These are phyloP conservation scores for Austrofundulus limnaeus DNA, from an alignment of 2,113 vertebrate genomes.

Conservation along the genomic window DNA sequence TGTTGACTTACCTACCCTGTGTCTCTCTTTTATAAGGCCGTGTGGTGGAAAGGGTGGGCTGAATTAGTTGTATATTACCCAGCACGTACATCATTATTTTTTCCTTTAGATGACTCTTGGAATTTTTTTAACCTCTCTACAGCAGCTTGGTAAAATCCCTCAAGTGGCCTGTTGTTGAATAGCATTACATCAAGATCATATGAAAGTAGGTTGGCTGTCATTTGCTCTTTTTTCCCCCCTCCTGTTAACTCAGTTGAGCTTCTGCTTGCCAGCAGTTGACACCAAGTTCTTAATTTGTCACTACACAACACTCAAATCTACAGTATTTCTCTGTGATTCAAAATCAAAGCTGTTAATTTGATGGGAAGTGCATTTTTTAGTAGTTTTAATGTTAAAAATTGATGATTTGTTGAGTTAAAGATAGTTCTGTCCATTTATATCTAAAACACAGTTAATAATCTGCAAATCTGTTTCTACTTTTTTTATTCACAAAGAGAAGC, in stretches of 20 bases:
- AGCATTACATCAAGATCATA: constrained; percentile 6
- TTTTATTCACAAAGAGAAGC: background rate
- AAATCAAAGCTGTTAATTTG: background rate
- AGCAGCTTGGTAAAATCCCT: constrained; percentile 83
- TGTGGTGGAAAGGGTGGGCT: constrained; percentile 79
- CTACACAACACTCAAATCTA: background rate
- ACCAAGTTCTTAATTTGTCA: background rate
- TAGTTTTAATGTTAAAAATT: background rate
- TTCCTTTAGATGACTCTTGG: constrained; percentile 91
- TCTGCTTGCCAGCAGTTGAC: constrained; percentile 5
- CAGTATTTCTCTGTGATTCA: background rate
- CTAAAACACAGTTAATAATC: background rate
- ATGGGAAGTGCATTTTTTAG: background rate
- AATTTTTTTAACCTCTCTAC: constrained; percentile 79
- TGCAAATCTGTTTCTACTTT: too few species aligned
- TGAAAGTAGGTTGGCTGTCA: constrained; percentile 54
- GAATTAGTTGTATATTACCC: constrained; percentile 79
- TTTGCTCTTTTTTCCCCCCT: constrained; percentile 27
- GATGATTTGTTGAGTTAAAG: background rate
- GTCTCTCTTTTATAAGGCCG: constrained; percentile 72
- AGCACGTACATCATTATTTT: constrained; percentile 84
- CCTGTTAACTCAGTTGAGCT: background rate
- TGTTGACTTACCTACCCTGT: constrained; percentile 16
- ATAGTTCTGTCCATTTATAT: background rate
- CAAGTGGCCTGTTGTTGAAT: constrained; percentile 29